phyloP scores from a whole-genome alignment of 2,113 vertebrate genomes.

The Dicaeum eximium region DNA sequence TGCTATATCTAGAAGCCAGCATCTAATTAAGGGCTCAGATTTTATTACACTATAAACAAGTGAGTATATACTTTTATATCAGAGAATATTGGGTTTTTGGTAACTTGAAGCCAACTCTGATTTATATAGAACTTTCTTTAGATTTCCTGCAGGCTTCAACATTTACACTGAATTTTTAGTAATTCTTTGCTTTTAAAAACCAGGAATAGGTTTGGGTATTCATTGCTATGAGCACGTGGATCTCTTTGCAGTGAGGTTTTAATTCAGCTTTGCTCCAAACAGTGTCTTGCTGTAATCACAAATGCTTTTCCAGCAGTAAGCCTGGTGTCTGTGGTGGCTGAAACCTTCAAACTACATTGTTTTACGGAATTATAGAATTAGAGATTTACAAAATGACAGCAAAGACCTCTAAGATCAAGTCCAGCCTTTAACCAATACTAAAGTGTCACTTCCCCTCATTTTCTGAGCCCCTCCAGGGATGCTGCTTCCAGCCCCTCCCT shows the following conservation, averaged over 20 bases:
- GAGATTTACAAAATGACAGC: accelerated
- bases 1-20: background rate
- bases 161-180: background rate
- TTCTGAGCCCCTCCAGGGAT: background rate
- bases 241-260: background rate
- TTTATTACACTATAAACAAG: background rate
- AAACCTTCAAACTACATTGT: background rate
- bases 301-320: background rate
- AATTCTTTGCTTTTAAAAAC: background rate
- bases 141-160: background rate
- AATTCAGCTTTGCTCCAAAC: background rate
- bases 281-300: accelerated
- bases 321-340: background rate
- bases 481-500: background rate
- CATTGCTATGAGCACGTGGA: background rate
- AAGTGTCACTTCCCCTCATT: background rate
- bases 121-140: background rate
- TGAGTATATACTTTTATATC: background rate
- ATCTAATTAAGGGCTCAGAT: background rate
- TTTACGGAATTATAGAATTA: background rate
- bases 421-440: background rate
- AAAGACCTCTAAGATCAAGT: background rate
- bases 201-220: background rate
- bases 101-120: background rate
- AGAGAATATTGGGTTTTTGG: background rate